Percentiles rank a stretch among this genome's conserved stretches.
Conservation (phyloP, 2,113 vertebrate genomes). For the Nicator chloris region DNA sequence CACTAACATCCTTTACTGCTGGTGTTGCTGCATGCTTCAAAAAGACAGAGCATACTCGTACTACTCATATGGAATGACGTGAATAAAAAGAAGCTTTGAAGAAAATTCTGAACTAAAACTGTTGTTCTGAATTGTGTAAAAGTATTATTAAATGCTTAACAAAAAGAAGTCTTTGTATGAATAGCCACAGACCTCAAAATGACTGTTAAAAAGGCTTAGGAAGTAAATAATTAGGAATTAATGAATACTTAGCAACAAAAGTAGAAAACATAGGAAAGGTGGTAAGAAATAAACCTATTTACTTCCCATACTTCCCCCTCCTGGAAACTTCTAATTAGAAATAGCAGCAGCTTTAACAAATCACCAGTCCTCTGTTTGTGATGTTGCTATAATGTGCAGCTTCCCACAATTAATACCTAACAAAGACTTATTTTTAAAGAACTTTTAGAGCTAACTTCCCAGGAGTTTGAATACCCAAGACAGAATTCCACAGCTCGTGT, state of each 20-base stretch:
- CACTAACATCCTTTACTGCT: not conserved
- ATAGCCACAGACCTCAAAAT: not conserved
- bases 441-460: not conserved
- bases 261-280: not conserved
- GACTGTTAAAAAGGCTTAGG: not conserved
- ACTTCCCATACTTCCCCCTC: not conserved
- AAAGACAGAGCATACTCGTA: not conserved
- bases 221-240: not conserved
- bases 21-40: not conserved
- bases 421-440: not conserved
- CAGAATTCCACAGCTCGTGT: not conserved
- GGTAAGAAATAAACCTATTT: not conserved
- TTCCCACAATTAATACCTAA: not conserved
- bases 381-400: not conserved
- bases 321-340: not conserved
- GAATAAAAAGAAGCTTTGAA: not conserved
- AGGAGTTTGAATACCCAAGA: not conserved
- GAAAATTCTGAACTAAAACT: not conserved
- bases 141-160: not conserved
- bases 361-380: not conserved
- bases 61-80: rapidly evolving
- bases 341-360: not conserved
- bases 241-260: not conserved
- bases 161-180: not conserved
- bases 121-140: not conserved